Evolutionary conservation across 2,888 invertebrate species (phyloP), one percentile per base, ranked within the genome.

Genomic region (Cheilosia vulpina): DNA sequence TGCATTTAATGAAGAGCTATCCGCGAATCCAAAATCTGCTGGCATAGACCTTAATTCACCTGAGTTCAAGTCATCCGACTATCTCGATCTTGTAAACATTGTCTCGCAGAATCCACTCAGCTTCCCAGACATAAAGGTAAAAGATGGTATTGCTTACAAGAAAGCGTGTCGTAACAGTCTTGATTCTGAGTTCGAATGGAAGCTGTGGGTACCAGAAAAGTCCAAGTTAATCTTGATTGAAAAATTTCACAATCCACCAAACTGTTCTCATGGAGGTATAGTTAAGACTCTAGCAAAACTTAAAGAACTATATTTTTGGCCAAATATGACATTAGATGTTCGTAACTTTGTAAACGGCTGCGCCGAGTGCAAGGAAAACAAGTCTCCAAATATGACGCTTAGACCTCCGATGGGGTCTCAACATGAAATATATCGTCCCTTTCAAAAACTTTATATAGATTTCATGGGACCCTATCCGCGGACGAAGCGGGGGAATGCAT

Each of bases 251-350:
- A 53, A 24, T 6, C 24, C 53, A 1, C 24, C 53, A 13, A 53
- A 53, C 27, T 53, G 24, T 27, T 11, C 53, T 11, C 53, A 87
- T 41, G 78, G 79, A 2, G 87, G 80, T 0, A 66, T 84, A 17
- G 38, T 60, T 1, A 87, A 77, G 55, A 87, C 79, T 1, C 19
- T 66, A 13, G 2, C 1, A 27, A 65, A n/a, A 50, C 60, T n/a
- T 2, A 80, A 19, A 15, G 65, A 71, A 15, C 2, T 34, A 2
- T 34, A 34, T 34, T 34, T 9, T 34, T 34, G 31, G 31, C 31
- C 31, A 38, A 38, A 87, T 77, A 27, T 88, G 88, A 87, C 88
- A 88, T 11, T 43, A 45, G 24, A 79, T 88, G 57, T 17, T 34
- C 19, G n/a, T 4, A 19, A 24, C 2, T 76, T 80, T 2, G 72